Percentiles rank a stretch among this genome's conserved stretches.
These are phyloP conservation scores for Actinia tenebrosa DNA, from an alignment of 64 coral and sea anemone genomes.

Conservation along the genomic window DNA sequence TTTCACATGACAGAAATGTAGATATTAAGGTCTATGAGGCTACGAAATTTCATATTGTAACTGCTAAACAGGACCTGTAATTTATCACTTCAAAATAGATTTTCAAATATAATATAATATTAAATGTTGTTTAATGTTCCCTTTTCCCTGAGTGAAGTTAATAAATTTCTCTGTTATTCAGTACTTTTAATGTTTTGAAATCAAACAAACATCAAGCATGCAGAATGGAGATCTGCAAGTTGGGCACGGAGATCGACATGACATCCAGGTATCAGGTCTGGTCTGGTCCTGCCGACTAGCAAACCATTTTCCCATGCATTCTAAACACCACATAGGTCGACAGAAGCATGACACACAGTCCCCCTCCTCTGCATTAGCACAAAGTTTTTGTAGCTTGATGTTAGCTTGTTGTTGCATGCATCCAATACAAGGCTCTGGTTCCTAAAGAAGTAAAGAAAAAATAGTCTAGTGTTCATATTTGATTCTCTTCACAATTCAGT, in stretches of 20 bases:
- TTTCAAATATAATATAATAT: background rate
- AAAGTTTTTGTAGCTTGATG: slow-evolving; percentile 91
- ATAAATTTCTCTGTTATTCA: background rate
- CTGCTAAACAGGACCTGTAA: background rate
- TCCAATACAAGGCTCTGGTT: slow-evolving; percentile 92
- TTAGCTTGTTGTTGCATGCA: slow-evolving; percentile 90
- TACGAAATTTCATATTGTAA: background rate
- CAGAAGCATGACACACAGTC: slow-evolving; percentile 90
- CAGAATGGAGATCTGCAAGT: slow-evolving; percentile 87
- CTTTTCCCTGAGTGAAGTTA: background rate
- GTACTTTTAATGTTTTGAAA: background rate
- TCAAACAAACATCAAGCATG: slow-evolving; percentile 85
- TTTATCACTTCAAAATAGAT: background rate
- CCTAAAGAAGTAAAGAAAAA: slow-evolving; percentile 29
- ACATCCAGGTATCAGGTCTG: slow-evolving; percentile 74
- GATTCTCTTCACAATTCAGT: too few species aligned
- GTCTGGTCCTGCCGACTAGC: slow-evolving; percentile 92
- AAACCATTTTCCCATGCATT: slow-evolving; percentile 99
- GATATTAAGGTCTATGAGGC: slow-evolving; percentile 81
- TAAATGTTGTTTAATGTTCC: background rate
- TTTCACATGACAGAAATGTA: slow-evolving; percentile 58
- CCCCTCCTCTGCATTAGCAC: slow-evolving; percentile 58
- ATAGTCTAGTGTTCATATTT: background rate
- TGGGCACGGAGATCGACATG: slow-evolving; percentile 82
- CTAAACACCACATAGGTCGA: slow-evolving; percentile 93